Evolutionary conservation across 2,113 vertebrate genomes (phyloP).

Genomic region (Corythaeola cristata): DNA sequence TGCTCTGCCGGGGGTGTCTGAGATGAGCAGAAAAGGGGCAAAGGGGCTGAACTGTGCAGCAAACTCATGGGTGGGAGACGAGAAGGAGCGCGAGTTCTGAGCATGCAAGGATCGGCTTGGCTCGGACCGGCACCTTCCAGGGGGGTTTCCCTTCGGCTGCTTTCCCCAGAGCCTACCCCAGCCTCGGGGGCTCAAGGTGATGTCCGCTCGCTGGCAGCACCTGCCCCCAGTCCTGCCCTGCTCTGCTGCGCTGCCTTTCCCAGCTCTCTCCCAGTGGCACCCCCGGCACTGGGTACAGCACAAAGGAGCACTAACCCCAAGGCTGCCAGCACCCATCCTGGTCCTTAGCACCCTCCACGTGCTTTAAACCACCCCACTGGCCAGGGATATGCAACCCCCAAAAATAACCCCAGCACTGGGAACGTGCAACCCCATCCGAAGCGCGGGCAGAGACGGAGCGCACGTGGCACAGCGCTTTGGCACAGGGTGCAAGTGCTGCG

Average conservation of each 20-base stretch:
- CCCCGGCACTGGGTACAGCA: too few relatives aligned
- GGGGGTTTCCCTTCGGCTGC: background rate
- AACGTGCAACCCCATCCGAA: background rate
- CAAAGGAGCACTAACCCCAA: background rate
- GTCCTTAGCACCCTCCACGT: background rate
- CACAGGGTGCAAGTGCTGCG: background rate
- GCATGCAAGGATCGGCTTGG: background rate
- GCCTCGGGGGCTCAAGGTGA: background rate
- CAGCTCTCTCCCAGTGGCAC: too few relatives aligned
- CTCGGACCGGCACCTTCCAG: too few relatives aligned
- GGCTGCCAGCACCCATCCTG: background rate
- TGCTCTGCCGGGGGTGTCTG: background rate
- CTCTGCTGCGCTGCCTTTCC: too few relatives aligned
- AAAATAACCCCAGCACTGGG: too few relatives aligned
- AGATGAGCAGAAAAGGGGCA: background rate
- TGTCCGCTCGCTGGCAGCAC: background rate
- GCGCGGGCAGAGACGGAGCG: background rate
- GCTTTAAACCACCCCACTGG: background rate
- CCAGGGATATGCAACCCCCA: too few relatives aligned
- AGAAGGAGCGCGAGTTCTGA: background rate
- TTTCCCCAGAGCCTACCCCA: background rate
- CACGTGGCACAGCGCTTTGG: background rate
- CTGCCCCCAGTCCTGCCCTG: too few relatives aligned
- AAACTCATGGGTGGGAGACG: background rate
- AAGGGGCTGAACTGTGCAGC: background rate